These are phyloP conservation scores for Synanceia verrucosa DNA, from an alignment of 2,797 vertebrate genomes.

Conservation along the genomic window DNA sequence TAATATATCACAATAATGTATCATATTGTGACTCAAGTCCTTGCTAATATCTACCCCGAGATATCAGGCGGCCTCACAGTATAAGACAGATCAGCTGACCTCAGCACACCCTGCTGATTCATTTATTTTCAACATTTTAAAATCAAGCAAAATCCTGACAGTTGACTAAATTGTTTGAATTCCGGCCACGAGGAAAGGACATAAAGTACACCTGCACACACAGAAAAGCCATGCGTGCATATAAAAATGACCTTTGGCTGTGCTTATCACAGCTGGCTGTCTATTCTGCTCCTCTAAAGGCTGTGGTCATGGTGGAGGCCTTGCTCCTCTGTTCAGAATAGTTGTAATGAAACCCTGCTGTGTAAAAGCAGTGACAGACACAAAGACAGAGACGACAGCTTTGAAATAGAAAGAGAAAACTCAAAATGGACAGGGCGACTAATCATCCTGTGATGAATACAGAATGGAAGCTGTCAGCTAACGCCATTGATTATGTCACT, in stretches of 20 bases:
- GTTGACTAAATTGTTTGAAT: neutral
- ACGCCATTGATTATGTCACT: conserved; percentile 5
- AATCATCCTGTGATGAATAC: conserved; percentile 8
- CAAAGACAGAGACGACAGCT: neutral
- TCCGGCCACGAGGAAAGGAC: neutral
- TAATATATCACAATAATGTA: no score
- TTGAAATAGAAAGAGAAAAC: neutral
- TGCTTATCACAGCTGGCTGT: neutral
- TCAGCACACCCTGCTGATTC: neutral
- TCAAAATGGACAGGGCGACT: neutral
- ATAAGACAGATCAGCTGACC: conserved; percentile 34
- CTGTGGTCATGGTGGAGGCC: neutral
- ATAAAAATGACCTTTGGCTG: neutral
- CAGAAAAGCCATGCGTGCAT: neutral
- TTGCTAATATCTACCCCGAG: no score
- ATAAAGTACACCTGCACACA: neutral
- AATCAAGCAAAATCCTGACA: neutral
- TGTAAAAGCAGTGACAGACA: neutral
- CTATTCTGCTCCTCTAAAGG: neutral
- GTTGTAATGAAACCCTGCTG: neutral
- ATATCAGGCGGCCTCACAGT: conserved; percentile 1
- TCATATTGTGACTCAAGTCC: no score
- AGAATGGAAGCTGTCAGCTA: neutral
- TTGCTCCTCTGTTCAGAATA: neutral
- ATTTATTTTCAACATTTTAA: neutral